Evolutionary conservation across 2,888 invertebrate species (phyloP).

Genomic region (Microchrysa polita): DNA sequence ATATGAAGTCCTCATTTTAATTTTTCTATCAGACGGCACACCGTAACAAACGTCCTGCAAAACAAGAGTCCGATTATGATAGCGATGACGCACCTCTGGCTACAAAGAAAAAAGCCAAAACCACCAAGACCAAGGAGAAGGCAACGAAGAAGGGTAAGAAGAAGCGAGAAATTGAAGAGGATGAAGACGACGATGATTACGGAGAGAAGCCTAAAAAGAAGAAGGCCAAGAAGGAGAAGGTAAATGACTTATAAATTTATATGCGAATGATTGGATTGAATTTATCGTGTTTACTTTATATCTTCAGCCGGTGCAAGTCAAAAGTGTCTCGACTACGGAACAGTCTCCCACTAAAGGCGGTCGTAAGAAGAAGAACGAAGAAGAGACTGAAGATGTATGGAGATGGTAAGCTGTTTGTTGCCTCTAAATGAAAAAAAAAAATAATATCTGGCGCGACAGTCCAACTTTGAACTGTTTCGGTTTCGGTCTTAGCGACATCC

Average conservation of each 20-base stretch:
- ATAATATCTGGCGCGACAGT: no score
- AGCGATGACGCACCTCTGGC: slow-evolving; percentile 77
- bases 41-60: slow-evolving; percentile 63
- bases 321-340: slow-evolving; percentile 52
- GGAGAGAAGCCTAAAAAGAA: slow-evolving; percentile 69
- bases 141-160: slow-evolving; percentile 63
- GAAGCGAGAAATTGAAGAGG: slow-evolving; percentile 66
- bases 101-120: slow-evolving; percentile 74
- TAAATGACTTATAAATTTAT: slow-evolving; percentile 46
- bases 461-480: not conserved
- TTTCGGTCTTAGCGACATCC: no score
- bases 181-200: slow-evolving; percentile 69
- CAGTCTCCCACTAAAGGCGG: slow-evolving; percentile 68
- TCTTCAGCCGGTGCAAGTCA: slow-evolving; percentile 30
- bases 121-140: slow-evolving; percentile 62
- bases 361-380: slow-evolving; percentile 78
- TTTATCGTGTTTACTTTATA: not conserved
- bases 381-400: slow-evolving; percentile 87
- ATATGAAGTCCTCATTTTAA: no score
- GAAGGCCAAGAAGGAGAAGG: slow-evolving; percentile 65
- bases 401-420: slow-evolving; percentile 75
- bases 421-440: not conserved
- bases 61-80: slow-evolving; percentile 59
- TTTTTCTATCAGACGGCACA: slow-evolving; percentile 58
- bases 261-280: not conserved